phyloP scores from a whole-genome alignment of 2,113 vertebrate genomes.

The Stegostoma tigrinum region DNA sequence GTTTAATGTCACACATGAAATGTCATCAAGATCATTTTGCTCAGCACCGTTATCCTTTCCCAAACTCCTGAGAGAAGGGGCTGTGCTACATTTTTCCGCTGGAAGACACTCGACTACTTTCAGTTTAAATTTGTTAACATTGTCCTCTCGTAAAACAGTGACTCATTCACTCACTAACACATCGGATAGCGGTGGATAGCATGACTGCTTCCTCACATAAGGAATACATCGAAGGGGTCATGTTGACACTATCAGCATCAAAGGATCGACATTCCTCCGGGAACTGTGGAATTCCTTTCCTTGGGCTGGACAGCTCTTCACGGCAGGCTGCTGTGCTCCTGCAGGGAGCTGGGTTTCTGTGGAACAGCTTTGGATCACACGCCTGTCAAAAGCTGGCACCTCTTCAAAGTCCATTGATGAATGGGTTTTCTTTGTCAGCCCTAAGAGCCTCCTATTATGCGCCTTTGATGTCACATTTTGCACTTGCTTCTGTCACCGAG shows the following conservation, averaged over 20 bases:
- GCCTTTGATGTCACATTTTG: conserved; percentile 58
- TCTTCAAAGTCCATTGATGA: conserved; percentile 52
- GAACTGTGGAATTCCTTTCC: conserved; percentile 34
- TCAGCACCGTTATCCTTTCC: neutral
- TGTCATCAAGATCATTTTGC: neutral
- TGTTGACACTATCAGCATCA: conserved; percentile 40
- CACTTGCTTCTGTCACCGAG: conserved; percentile 56
- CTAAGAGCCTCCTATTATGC: conserved; percentile 50
- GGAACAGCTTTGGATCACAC: neutral
- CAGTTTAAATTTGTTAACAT: neutral
- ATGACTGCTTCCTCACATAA: conserved; percentile 12
- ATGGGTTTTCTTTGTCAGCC: conserved; percentile 52
- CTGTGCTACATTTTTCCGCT: neutral
- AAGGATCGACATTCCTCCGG: conserved; percentile 27
- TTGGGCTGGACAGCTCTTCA: conserved; percentile 38
- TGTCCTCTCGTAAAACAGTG: neutral
- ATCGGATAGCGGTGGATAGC: conserved; percentile 3
- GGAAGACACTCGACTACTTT: neutral
- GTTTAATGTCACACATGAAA: neutral
- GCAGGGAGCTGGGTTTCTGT: neutral
- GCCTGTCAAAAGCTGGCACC: conserved; percentile 42
- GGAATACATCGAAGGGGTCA: conserved; percentile 27
- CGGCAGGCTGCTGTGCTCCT: conserved; percentile 38
- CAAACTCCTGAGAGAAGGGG: neutral
- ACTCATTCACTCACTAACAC: too few relatives aligned